Conservation (phyloP, 2,888 invertebrate species). For the Nasonia oneida region DNA sequence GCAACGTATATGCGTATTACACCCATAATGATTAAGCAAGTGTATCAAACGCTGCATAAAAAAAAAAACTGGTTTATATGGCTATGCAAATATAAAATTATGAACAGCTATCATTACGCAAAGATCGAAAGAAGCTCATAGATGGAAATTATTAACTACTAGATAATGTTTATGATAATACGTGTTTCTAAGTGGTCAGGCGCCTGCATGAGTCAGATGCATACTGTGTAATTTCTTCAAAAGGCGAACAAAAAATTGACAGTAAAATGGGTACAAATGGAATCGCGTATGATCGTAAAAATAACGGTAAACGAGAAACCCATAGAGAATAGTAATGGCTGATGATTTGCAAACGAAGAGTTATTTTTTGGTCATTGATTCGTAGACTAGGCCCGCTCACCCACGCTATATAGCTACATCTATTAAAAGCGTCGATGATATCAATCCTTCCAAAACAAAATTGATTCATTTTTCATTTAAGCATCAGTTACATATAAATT, state of each 20-base stretch:
- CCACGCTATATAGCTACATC: neutral
- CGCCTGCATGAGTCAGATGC: conserved; percentile 20
- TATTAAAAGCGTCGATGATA: neutral
- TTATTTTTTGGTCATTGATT: neutral
- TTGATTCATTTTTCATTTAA: neutral
- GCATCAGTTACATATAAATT: neutral
- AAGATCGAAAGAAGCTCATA: conserved; percentile 18
- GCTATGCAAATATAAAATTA: neutral
- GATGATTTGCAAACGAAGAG: neutral
- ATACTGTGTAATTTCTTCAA: neutral
- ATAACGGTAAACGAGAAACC: neutral
- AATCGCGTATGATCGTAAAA: neutral
- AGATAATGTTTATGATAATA: conserved; percentile 22
- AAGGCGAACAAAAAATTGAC: neutral
- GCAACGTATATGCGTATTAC: too few relatives aligned
- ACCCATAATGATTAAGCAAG: too few relatives aligned
- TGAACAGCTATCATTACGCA: conserved; percentile 9
- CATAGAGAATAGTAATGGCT: neutral
- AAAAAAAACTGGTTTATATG: neutral
- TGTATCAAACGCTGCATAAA: neutral
- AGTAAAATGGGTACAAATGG: neutral
- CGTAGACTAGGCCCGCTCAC: neutral
- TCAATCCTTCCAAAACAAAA: neutral
- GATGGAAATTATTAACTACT: conserved; percentile 40
- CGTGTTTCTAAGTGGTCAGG: neutral